Evolutionary conservation across 2,888 invertebrate species (phyloP).

Genomic region (Pristionchus mayeri): DNA sequence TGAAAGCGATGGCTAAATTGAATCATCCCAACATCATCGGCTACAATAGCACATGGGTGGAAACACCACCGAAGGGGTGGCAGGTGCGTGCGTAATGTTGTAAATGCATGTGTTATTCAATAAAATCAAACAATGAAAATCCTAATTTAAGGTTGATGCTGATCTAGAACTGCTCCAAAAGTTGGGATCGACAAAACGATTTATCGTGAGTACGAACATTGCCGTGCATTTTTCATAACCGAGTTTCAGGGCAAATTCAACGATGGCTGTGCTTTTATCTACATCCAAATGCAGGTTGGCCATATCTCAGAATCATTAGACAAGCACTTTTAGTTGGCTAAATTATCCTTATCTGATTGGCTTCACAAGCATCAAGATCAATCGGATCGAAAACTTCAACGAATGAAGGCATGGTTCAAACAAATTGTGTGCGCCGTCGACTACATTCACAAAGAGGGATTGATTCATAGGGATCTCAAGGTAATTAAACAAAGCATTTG

Average conservation of each 20-base stretch:
- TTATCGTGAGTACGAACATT: too few relatives aligned
- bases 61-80: constrained; percentile 90
- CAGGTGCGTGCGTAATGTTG: constrained; percentile 85
- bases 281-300: too few relatives aligned
- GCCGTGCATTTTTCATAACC: too few relatives aligned
- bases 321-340: too few relatives aligned
- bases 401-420: constrained; percentile 80
- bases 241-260: too few relatives aligned
- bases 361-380: constrained; percentile 51
- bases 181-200: background rate
- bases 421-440: constrained; percentile 95
- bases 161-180: background rate
- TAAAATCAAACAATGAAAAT: too few relatives aligned
- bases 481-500: constrained; percentile 77
- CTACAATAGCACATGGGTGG: constrained; percentile 95
- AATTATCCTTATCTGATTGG: background rate
- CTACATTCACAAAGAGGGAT: constrained; percentile 91
- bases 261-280: too few relatives aligned
- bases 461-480: constrained; percentile 96
- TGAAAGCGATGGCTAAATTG: constrained; percentile 83
- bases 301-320: too few relatives aligned
- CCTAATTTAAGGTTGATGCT: background rate
- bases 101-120: constrained; percentile 77
- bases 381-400: background rate
- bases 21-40: constrained; percentile 95